Evolutionary conservation across 1,140 invertebrate genomes (phyloP).

Genomic region (honey bee (Apis mellifera)): Amel_HAv3.1 CM009939.2:1976001-1976500

Average conservation of each 20-base stretch:
- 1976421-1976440: neutral
- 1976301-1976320: conserved; percentile 4
- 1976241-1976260: neutral
- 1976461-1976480: no score
- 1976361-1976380: neutral
- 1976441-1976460: neutral
- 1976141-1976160: conserved; percentile 52
- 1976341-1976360: conserved; percentile 1
- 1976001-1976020: conserved; percentile 56
- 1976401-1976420: neutral
- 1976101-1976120: conserved; percentile 48
- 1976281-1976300: neutral
- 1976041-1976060: conserved; percentile 62
- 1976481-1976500: no score
- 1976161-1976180: conserved; percentile 19
- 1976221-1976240: neutral
- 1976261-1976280: neutral
- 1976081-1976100: conserved; percentile 62
- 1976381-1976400: neutral
- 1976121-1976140: conserved; percentile 4
- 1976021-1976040: conserved; percentile 59
- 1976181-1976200: neutral
- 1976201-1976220: neutral
- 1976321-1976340: conserved; percentile 2
- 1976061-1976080: conserved; percentile 67